A percentile compares a stretch with the other conserved stretches of the same genome.
phyloP scores from a whole-genome alignment of 2,113 vertebrate genomes.

The Poicephalus gulielmi region DNA sequence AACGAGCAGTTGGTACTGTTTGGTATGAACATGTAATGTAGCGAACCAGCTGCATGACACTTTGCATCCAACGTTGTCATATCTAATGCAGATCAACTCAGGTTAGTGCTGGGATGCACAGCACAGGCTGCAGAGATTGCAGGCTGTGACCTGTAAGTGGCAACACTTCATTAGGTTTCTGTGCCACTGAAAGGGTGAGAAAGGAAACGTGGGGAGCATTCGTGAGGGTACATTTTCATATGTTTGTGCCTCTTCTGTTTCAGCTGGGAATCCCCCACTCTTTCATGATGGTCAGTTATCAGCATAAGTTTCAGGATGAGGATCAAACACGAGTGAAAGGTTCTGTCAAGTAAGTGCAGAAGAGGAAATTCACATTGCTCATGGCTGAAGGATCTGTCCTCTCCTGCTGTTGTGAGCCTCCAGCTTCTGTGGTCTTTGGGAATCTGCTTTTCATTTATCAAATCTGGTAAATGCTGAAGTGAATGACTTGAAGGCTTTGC shows the following conservation, averaged over 20 bases:
- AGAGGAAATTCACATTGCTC: not conserved
- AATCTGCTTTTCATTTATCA: not conserved
- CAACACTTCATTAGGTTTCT: not conserved
- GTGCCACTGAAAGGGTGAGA: not conserved
- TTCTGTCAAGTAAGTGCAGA: constrained; percentile 89
- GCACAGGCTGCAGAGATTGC: not conserved
- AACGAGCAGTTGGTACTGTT: not conserved
- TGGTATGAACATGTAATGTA: rapidly evolving
- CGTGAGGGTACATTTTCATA: rapidly evolving
- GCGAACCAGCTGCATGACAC: not conserved
- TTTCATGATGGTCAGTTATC: constrained; percentile 95
- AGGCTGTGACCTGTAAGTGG: too few relatives aligned
- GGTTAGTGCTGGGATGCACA: not conserved
- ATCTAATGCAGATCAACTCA: not conserved
- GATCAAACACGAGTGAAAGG: constrained; percentile 96
- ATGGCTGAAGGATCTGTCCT: not conserved
- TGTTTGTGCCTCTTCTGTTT: not conserved
- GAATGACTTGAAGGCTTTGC: not conserved
- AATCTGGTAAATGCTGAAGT: not conserved
- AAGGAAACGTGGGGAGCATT: not conserved
- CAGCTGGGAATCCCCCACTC: constrained; percentile 97
- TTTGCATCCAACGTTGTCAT: rapidly evolving
- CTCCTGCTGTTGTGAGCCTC: not conserved
- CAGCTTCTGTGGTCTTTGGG: not conserved
- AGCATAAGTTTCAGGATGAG: constrained; percentile 98